Evolutionary conservation across 2,888 invertebrate species (phyloP).

Genomic region (Emmelina monodactyla): DNA sequence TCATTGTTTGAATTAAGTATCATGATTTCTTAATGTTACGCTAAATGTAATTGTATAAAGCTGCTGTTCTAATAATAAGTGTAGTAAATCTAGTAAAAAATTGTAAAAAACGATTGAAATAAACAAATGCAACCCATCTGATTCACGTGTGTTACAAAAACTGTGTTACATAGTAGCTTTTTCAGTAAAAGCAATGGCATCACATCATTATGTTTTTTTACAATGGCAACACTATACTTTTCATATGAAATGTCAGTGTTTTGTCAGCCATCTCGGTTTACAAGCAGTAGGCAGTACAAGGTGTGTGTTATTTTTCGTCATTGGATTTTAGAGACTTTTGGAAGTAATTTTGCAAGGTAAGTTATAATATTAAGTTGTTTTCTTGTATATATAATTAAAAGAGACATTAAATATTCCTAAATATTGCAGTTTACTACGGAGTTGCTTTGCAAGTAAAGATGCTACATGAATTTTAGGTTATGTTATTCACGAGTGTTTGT

Average conservation of each 20-base stretch:
- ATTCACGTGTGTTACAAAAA: slow-evolving; percentile 1
- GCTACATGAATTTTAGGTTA: slow-evolving; percentile 1
- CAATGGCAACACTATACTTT: neutral
- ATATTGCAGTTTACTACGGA: slow-evolving; percentile 2
- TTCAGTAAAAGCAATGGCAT: too few relatives aligned
- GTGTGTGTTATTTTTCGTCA: neutral
- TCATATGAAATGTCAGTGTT: neutral
- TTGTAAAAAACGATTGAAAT: neutral
- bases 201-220: neutral
- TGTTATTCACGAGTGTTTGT: slow-evolving; percentile 7
- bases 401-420: neutral
- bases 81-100: neutral
- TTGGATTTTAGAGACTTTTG: neutral
- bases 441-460: slow-evolving; percentile 1
- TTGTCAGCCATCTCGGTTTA: neutral
- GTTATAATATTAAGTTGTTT: slow-evolving; percentile 1
- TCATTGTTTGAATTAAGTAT: neutral
- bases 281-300: neutral
- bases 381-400: neutral
- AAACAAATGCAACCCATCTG: neutral
- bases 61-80: neutral
- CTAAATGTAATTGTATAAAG: neutral
- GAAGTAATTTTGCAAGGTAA: slow-evolving; percentile 1
- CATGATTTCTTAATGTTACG: neutral
- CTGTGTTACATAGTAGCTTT: slow-evolving; percentile 2